Evolutionary conservation across 2,113 vertebrate species (phyloP).

Genomic region (Chaetodon auriga): DNA sequence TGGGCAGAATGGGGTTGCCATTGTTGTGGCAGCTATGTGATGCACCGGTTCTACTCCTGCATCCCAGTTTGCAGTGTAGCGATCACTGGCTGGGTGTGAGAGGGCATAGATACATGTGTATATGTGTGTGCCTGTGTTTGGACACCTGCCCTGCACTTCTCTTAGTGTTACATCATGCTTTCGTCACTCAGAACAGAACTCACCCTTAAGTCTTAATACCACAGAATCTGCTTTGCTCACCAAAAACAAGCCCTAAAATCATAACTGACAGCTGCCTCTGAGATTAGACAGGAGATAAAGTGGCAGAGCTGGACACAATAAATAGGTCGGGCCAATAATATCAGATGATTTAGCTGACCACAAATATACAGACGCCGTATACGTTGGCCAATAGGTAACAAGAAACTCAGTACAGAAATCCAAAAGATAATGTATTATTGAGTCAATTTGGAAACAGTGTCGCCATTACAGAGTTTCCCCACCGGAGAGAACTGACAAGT

Average conservation of each 20-base stretch:
- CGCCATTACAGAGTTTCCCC: background rate
- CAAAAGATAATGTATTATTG: background rate
- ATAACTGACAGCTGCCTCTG: conserved; percentile 60
- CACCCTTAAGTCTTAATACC: conserved; percentile 48
- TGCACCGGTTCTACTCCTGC: conserved; percentile 29
- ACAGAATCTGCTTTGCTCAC: conserved; percentile 56
- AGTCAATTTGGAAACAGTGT: background rate
- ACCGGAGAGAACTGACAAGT: background rate
- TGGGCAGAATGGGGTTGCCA: conserved; percentile 10
- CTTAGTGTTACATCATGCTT: conserved; percentile 38
- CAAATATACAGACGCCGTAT: background rate
- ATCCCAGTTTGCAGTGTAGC: conserved; percentile 17
- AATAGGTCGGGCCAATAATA: conserved; percentile 24
- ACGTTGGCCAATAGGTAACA: background rate
- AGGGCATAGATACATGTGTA: background rate
- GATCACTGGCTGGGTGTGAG: conserved; percentile 25
- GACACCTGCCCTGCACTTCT: conserved; percentile 28
- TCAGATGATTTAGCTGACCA: background rate
- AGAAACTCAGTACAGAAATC: background rate
- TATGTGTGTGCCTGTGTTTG: conserved; percentile 24
- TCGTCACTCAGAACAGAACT: conserved; percentile 47
- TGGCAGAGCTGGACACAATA: conserved; percentile 20
- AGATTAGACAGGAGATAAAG: conserved; percentile 56
- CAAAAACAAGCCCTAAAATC: conserved; percentile 49
- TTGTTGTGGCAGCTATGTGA: conserved; percentile 31